Evolutionary conservation across 2,113 vertebrate genomes (phyloP).

Genomic region (Gasterosteus nipponicus): DNA sequence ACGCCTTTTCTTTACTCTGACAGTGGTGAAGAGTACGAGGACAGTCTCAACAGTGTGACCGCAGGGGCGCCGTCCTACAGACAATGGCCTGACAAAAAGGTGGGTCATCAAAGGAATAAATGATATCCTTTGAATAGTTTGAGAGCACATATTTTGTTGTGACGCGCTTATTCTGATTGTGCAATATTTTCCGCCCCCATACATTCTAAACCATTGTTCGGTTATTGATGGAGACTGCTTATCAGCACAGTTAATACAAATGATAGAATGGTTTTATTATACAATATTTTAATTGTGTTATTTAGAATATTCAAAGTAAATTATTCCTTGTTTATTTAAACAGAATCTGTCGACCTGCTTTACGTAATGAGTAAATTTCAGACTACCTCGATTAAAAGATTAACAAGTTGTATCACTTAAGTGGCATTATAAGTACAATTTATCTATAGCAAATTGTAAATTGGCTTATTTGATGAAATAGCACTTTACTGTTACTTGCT

Average conservation of each 20-base stretch:
- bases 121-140: not conserved
- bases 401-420: too few relatives aligned
- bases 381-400: too few relatives aligned
- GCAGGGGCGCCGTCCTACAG: not conserved
- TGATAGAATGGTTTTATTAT: not conserved
- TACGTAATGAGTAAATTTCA: not conserved
- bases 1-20: conserved; percentile 66
- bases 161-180: not conserved
- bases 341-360: not conserved
- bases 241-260: not conserved
- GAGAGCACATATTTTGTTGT: not conserved
- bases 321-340: not conserved
- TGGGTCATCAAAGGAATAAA: conserved; percentile 35
- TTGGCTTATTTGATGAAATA: too few relatives aligned
- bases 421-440: too few relatives aligned
- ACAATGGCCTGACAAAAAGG: conserved; percentile 52
- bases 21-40: conserved; percentile 69
- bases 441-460: too few relatives aligned
- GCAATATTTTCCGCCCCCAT: not conserved
- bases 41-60: conserved; percentile 72
- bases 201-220: not conserved
- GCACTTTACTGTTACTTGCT: too few relatives aligned
- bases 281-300: not conserved
- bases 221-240: not conserved
- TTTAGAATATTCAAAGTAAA: not conserved